These are phyloP conservation scores for Sebastes kiyomatsui DNA, from an alignment of 2,797 vertebrate species.

Conservation along the genomic window DNA sequence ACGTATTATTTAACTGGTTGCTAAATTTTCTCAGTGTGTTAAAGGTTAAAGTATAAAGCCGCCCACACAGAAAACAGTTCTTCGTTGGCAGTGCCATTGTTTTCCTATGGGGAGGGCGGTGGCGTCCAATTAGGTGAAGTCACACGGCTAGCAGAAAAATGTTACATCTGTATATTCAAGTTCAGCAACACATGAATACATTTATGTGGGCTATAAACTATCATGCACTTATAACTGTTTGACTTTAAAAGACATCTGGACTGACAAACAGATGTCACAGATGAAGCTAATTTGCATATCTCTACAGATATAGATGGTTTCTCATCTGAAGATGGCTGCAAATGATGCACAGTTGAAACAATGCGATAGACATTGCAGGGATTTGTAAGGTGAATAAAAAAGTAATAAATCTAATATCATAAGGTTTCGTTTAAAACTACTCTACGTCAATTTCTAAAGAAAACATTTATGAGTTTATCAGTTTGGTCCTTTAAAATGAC, in stretches of 20 bases:
- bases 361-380: not conserved
- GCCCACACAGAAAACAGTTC: not conserved
- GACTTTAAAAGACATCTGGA: not conserved
- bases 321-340: not conserved
- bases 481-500: no score
- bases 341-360: not conserved
- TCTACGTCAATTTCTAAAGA: not conserved
- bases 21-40: not conserved
- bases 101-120: fast-evolving
- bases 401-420: not conserved
- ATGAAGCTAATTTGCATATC: not conserved
- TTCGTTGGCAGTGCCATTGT: not conserved
- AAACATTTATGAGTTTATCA: not conserved
- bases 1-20: not conserved
- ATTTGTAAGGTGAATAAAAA: not conserved
- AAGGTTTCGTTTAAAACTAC: not conserved
- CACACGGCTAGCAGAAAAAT: not conserved
- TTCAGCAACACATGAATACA: not conserved
- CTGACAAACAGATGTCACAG: not conserved
- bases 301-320: not conserved
- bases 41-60: not conserved
- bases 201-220: not conserved
- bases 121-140: not conserved
- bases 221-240: not conserved
- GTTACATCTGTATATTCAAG: not conserved